Evolutionary conservation across 1,140 invertebrate genomes (phyloP), one percentile per base, ranked within the genome.

Genomic region (Pseudoatta argentina): DNA sequence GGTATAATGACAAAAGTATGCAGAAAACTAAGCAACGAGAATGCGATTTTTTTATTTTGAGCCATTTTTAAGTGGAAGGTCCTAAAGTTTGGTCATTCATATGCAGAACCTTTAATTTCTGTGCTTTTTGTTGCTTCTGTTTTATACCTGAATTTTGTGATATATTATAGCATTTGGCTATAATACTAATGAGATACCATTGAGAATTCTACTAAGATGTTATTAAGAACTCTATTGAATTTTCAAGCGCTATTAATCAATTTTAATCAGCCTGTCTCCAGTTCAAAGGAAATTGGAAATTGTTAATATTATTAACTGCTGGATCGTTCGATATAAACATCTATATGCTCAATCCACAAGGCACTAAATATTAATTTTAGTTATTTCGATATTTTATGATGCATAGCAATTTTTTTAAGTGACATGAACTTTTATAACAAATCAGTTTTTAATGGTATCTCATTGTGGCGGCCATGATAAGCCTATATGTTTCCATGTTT

Each of bases 361-460:
- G 55, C 8, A 61, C 21, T 44, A 44, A 44, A 10, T 44, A 39
- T 59, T 76, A 76, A 76, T 59, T 73, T 73, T 61, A 44, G 16
- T 61, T 59, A 14, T 76, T 76, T 12, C 14, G 7, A 59, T 75
- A 34, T 76, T 44, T 59, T 34, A 34, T 39, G n/a, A 55, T n/a
- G n/a, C 34, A 24, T 4, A 61, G 30, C 7, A 7, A 76, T 24
- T 24, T 69, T 51, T 51, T 69, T 69, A 61, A 76, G 4, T 8
- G 3, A 76, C 3, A 55, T 39, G 18, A 61, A 44, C 14, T 76
- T 10, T 34, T 34, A n/a, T 75, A 39, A 76, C n/a, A 59, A 8
- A 14, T 14, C 30, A 57, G 21, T 61, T 57, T 76, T 76, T 21
- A 72, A 72, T 72, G 12, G 14, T 72, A 21, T 48, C 55, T 76